Percentiles rank a stretch among this genome's conserved stretches.
Evolutionary conservation across 1,140 invertebrate genomes (phyloP).

Genomic region (Neodiprion fabricii): DNA sequence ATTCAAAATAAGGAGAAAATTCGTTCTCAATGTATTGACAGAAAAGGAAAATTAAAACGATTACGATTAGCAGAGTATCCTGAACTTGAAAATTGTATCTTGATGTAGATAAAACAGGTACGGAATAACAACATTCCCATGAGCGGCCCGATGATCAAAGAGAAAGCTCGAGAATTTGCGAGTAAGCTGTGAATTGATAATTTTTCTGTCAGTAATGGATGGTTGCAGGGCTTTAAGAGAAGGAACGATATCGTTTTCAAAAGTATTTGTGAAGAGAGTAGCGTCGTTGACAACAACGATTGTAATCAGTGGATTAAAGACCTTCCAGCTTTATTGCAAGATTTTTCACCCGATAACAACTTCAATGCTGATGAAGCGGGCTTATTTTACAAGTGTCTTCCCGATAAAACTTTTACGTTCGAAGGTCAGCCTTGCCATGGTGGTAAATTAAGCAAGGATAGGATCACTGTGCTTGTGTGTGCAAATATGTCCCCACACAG

Average conservation of each 20-base stretch:
- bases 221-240: constrained; percentile 22
- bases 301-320: constrained; percentile 17
- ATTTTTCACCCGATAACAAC: constrained; percentile 21
- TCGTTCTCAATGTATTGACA: too few species aligned
- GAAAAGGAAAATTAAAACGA: too few species aligned
- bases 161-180: constrained; percentile 31
- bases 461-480: constrained; percentile 21
- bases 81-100: constrained; percentile 29
- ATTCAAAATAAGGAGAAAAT: too few species aligned
- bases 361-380: constrained; percentile 26
- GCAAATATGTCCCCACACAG: constrained; percentile 23
- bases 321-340: constrained; percentile 11
- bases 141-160: constrained; percentile 28
- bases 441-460: not conserved
- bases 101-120: constrained; percentile 30
- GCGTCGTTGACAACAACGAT: not conserved
- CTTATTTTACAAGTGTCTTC: constrained; percentile 18
- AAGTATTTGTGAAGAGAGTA: not conserved
- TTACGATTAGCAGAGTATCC: too few species aligned
- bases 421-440: not conserved
- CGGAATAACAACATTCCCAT: constrained; percentile 21
- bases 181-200: constrained; percentile 18
- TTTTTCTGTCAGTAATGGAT: constrained; percentile 33
- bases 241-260: not conserved
- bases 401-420: constrained; percentile 24